A percentile compares a stretch with the other conserved stretches of the same genome.
phyloP scores from a whole-genome alignment of 1,140 invertebrate species.

The Hermatobates lingyangjiaoensis region DNA sequence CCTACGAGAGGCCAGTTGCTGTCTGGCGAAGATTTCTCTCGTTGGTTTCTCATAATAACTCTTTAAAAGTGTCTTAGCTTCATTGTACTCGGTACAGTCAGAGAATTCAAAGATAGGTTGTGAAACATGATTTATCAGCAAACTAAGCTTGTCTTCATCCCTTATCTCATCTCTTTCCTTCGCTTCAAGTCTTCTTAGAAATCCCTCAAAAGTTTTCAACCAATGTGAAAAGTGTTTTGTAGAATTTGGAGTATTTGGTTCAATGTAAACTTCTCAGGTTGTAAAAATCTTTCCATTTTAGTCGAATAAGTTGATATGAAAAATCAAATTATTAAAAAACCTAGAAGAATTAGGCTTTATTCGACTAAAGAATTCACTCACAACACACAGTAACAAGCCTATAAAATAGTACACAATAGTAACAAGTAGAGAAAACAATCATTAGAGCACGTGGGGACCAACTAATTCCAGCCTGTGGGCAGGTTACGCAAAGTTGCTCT shows the following conservation, averaged over 20 bases:
- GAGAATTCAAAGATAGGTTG: neutral
- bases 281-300: neutral
- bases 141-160: neutral
- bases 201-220: neutral
- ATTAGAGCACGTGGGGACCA: too few relatives aligned
- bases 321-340: too few relatives aligned
- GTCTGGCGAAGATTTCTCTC: constrained; percentile 2
- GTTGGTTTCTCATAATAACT: constrained; percentile 4
- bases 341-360: too few relatives aligned
- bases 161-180: too few relatives aligned
- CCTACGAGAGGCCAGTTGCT: neutral
- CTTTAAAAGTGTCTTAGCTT: neutral
- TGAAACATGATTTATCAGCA: neutral
- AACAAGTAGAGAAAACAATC: too few relatives aligned
- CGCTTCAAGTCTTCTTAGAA: neutral
- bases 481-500: too few relatives aligned
- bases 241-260: neutral
- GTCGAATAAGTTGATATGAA: too few relatives aligned
- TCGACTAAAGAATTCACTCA: too few relatives aligned
- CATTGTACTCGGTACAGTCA: neutral
- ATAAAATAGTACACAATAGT: too few relatives aligned
- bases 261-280: neutral
- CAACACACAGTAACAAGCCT: too few relatives aligned
- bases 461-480: too few relatives aligned
- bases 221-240: neutral